phyloP scores from a whole-genome alignment of 2,888 invertebrate species.

The Acanthosoma haemorrhoidale region DNA sequence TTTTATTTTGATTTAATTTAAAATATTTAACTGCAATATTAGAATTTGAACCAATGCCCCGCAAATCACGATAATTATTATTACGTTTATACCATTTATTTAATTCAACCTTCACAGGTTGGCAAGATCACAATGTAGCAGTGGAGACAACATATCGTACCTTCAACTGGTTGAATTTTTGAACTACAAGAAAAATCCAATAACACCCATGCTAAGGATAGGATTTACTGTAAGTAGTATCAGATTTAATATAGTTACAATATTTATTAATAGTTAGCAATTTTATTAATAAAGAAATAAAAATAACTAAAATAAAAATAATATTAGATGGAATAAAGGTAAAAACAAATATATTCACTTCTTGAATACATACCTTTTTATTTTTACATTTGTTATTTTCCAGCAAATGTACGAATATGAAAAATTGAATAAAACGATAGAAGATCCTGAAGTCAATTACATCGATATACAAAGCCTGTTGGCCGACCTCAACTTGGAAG shows the following conservation, averaged over 20 bases:
- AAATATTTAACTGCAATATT: not conserved
- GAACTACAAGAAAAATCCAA: conserved; percentile 58
- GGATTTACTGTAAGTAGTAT: conserved; percentile 49
- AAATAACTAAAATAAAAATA: not conserved
- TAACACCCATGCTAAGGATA: conserved; percentile 50
- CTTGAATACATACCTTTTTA: not conserved
- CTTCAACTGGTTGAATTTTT: conserved; percentile 66
- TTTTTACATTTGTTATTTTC: conserved; percentile 7
- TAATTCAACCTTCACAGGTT: conserved; percentile 16
- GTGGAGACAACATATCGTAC: conserved; percentile 59
- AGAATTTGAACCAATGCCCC: no score
- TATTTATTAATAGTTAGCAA: not conserved
- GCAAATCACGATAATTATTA: no score
- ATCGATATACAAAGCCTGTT: conserved; percentile 26
- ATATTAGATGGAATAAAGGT: not conserved
- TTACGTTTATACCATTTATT: no score
- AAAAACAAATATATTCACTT: not conserved
- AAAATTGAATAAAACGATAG: conserved; percentile 13
- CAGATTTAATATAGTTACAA: not conserved
- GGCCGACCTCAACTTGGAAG: conserved; percentile 31
- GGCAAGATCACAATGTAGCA: conserved; percentile 58
- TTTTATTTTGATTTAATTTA: not conserved
- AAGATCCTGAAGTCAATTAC: not conserved
- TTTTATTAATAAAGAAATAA: not conserved
- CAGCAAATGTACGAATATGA: conserved; percentile 31